Evolutionary conservation across 1,140 invertebrate species (phyloP).

Genomic region (Euwallacea similis): DNA sequence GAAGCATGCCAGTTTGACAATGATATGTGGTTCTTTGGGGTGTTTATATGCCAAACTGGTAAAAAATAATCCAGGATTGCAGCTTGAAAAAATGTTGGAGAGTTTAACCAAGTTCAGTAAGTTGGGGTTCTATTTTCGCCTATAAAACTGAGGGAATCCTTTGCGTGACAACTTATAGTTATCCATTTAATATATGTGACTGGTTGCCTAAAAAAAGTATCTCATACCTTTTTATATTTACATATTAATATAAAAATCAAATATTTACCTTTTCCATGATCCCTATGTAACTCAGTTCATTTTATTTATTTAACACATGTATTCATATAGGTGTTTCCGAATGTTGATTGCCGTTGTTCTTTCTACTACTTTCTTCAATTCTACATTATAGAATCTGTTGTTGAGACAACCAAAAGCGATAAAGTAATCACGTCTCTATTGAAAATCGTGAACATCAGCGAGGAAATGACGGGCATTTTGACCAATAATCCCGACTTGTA

Average conservation of each 20-base stretch:
- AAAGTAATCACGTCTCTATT: background rate
- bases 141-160: no score
- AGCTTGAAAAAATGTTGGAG: conserved; percentile 26
- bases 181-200: no score
- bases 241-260: no score
- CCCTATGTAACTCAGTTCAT: no score
- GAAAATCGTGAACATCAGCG: conserved; percentile 28
- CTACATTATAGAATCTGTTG: background rate
- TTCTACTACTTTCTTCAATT: no score
- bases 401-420: background rate
- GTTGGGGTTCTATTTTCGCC: background rate
- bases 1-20: conserved; percentile 8
- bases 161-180: no score
- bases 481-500: conserved; percentile 14
- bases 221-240: no score
- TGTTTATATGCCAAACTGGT: conserved; percentile 22
- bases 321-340: no score
- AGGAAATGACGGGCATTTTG: conserved; percentile 21
- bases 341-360: no score
- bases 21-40: conserved; percentile 24
- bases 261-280: no score
- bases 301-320: no score
- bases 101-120: conserved; percentile 15
- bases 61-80: conserved; percentile 1
- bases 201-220: no score